A percentile compares a stretch with the other conserved stretches of the same genome.
Conservation (phyloP, 2,113 vertebrate genomes). For the Phrynosoma blainvillii region DNA sequence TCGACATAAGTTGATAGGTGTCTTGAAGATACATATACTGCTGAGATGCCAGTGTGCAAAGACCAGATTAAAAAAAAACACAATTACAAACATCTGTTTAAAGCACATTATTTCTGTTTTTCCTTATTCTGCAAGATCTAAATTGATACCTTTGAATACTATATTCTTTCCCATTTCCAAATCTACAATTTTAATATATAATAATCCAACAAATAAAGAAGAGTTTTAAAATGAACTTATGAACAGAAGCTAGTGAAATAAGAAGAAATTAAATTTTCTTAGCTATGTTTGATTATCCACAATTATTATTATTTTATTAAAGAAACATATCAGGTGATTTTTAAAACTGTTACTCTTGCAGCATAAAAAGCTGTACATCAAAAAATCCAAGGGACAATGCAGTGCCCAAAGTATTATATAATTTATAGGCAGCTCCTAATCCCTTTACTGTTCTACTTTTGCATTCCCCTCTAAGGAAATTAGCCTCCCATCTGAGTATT, state of each 20-base stretch:
- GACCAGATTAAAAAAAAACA: neutral
- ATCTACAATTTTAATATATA: neutral
- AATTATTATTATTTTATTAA: neutral
- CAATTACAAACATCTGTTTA: neutral
- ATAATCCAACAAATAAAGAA: neutral
- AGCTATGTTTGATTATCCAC: neutral
- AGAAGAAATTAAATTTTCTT: neutral
- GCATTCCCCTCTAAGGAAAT: neutral
- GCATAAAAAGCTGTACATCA: neutral
- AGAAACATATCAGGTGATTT: neutral
- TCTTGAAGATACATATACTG: too few species aligned
- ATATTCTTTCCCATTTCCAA: neutral
- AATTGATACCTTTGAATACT: neutral
- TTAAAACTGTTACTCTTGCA: neutral
- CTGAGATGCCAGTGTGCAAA: neutral
- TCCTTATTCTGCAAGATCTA: neutral
- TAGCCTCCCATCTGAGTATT: constrained; percentile 32
- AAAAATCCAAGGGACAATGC: neutral
- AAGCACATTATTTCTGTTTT: neutral
- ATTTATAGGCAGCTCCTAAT: neutral
- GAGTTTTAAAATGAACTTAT: neutral
- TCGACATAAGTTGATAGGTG: too few species aligned
- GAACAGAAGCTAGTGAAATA: neutral
- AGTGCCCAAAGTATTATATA: neutral
- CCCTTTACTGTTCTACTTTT: constrained; percentile 21